Base-by-base conservation (phyloP, 1,140 invertebrate species). In the Drosophila punjabiensis region DNA sequence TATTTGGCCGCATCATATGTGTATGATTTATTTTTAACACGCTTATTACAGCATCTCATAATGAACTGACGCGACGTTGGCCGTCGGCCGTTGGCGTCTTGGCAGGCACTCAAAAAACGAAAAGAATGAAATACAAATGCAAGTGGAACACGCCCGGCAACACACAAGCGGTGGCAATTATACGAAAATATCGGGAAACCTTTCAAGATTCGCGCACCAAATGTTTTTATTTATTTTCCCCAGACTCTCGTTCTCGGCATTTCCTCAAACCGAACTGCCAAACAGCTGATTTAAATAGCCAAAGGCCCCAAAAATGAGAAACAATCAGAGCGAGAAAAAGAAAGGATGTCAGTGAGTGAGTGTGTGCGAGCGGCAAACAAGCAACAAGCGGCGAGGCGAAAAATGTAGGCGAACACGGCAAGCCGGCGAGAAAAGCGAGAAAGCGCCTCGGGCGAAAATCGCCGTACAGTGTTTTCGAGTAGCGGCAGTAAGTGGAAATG, bases 301-400 rank as follows among this genome's bases (percentile, higher is more conserved):
- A 48, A 58, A 39, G 55, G 69, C 56, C 69, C 69, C 37, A 37
- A 74, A 63, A 11, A 50, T 16, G 47, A 53, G 56, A 52, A 66
- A 62, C 53, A 74, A 60, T 55, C 50, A 55, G 45, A 59, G 64
- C 63, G 66, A 47, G 56, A 45, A 62, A 37, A 56, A 24, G 43
- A 41, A 52, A 61, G 62, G 69, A 48, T 56, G 79, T 55, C 45
- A 58, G 55, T 2, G 14, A 24, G 20, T 24, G 10, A 11, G 55
- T 20, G 14, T 35, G 52, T 55, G 18, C 52, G 28, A 35, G 53
- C 39, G 35, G 74, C 55, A 78, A 67, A 55, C 69, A 79, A 89
- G 86, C 85, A 89, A 89, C 85, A 89, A 89, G 84, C 84, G 79
- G 79, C 78, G 67, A 67, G 52, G 50, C 60, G 64, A 56, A 67